Conservation (phyloP, 2,113 vertebrate genomes). For the Scomber scombrus region DNA sequence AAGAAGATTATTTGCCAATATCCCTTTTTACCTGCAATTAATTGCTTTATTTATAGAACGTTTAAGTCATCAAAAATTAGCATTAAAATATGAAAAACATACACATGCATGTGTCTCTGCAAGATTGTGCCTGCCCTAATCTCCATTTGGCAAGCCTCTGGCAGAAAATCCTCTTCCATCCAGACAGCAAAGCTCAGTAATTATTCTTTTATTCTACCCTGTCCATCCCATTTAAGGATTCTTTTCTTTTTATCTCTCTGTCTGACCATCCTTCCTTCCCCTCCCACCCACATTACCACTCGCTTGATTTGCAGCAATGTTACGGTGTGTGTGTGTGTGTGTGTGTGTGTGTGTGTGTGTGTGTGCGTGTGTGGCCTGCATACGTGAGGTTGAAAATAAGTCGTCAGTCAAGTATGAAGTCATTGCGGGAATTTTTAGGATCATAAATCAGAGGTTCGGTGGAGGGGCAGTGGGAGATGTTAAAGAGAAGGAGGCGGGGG, state of each 20-base stretch:
- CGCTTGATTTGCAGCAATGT: constrained; percentile 49
- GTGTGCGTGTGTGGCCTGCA: constrained; percentile 36
- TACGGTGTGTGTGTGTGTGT: neutral
- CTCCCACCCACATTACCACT: constrained; percentile 13
- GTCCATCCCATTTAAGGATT: constrained; percentile 70
- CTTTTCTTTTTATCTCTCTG: constrained; percentile 53
- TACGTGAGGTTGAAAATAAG: constrained; percentile 61
- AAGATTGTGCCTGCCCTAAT: constrained; percentile 27
- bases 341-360: constrained; percentile 23
- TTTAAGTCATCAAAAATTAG: neutral
- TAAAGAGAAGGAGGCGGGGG: constrained; percentile 1
- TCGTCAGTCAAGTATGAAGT: constrained; percentile 70
- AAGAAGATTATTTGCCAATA: constrained; percentile 23
- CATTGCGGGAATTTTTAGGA: constrained; percentile 59
- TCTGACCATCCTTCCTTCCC: constrained; percentile 27
- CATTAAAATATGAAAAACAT: constrained; percentile 30
- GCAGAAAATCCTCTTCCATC: constrained; percentile 44
- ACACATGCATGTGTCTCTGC: constrained; percentile 27
- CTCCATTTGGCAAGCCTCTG: constrained; percentile 41
- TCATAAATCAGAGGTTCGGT: constrained; percentile 68
- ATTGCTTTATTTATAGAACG: neutral
- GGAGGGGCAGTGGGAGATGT: constrained; percentile 16
- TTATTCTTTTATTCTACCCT: constrained; percentile 43
- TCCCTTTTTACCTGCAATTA: neutral
- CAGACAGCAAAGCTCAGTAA: constrained; percentile 40